Conservation (phyloP, 2,113 vertebrate species). For the Hippocampus mohnikei region DNA sequence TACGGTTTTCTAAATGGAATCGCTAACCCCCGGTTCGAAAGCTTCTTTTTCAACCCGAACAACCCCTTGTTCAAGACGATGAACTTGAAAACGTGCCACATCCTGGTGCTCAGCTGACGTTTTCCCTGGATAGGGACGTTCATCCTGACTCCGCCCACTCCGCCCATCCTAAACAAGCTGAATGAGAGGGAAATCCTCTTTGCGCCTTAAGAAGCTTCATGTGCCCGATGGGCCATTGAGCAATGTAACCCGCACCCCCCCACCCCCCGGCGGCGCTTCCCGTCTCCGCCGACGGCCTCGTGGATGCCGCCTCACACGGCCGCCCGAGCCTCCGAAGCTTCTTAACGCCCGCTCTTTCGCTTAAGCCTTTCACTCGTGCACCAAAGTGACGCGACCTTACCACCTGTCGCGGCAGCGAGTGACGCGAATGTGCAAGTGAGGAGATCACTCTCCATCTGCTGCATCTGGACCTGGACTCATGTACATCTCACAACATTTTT, state of each 20-base stretch:
- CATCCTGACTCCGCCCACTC: not conserved
- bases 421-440: not conserved
- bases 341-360: not conserved
- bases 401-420: not conserved
- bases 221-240: not conserved
- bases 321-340: not conserved
- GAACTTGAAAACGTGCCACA: not conserved
- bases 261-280: not conserved
- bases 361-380: conserved; percentile 2
- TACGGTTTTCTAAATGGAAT: too few species aligned
- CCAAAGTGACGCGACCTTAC: not conserved
- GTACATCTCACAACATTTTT: not conserved
- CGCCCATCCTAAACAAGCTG: not conserved
- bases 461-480: not conserved
- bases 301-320: not conserved
- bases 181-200: not conserved
- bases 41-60: not conserved
- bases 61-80: not conserved
- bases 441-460: not conserved
- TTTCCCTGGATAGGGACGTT: not conserved
- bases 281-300: not conserved
- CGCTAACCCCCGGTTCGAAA: too few species aligned
- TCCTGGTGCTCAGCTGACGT: not conserved
- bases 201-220: not conserved
- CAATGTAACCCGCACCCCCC: not conserved